Percentiles rank a stretch among this genome's conserved stretches.
Conservation (phyloP, 2,888 invertebrate genomes). For the Drosophila koepferae region DNA sequence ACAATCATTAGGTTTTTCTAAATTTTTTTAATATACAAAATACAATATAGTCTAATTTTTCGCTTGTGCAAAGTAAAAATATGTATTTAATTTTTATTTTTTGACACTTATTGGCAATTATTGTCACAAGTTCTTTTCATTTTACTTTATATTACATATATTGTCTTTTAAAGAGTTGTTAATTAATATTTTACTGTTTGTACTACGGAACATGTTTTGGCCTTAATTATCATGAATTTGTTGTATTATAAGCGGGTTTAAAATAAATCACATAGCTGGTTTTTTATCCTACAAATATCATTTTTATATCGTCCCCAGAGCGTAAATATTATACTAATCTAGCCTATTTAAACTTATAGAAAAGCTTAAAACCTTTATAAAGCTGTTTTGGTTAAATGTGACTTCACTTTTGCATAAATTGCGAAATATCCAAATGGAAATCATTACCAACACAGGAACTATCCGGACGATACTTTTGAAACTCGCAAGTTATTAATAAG, state of each 20-base stretch:
- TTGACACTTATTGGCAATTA: conserved; percentile 26
- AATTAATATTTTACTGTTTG: conserved; percentile 56
- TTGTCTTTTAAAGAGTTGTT: conserved; percentile 59
- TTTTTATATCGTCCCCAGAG: conserved; percentile 21
- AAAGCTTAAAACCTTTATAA: conserved; percentile 43
- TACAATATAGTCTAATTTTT: conserved; percentile 1
- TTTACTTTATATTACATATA: conserved; percentile 34
- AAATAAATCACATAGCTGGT: conserved; percentile 78
- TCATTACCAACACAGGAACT: conserved; percentile 40
- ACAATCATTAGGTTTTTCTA: background rate
- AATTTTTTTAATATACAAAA: background rate
- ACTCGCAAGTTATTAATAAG: conserved; percentile 33
- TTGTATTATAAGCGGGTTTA: conserved; percentile 55
- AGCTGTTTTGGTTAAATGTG: conserved; percentile 52
- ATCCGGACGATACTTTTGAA: conserved; percentile 25
- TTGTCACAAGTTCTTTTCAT: conserved; percentile 45
- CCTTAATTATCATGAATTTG: conserved; percentile 26
- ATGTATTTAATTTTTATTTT: background rate
- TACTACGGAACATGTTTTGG: conserved; percentile 47
- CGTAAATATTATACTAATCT: conserved; percentile 19
- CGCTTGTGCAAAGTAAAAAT: background rate
- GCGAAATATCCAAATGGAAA: conserved; percentile 10
- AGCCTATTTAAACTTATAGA: conserved; percentile 1
- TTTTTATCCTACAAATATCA: conserved; percentile 38
- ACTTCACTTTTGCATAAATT: conserved; percentile 23